A percentile compares a stretch with the other conserved stretches of the same genome.
Conservation (phyloP, 2,113 vertebrate genomes). For the Spea bombifrons region DNA sequence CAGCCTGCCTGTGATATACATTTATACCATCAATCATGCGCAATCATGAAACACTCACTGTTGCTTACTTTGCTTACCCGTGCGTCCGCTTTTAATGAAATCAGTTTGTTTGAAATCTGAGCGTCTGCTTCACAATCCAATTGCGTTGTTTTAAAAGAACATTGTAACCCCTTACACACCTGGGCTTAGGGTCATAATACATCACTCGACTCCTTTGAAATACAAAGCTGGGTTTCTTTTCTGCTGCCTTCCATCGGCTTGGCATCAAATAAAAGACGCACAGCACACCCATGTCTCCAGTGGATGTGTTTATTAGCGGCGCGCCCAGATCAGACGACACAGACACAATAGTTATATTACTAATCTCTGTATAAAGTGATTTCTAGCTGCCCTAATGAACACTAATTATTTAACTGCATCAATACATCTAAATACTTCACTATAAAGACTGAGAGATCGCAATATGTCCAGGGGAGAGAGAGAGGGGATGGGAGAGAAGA, state of each 20-base stretch:
- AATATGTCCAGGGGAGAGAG: too few species aligned
- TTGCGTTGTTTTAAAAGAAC: background rate
- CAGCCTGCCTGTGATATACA: background rate
- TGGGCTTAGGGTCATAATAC: background rate
- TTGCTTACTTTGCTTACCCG: background rate
- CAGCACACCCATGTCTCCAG: background rate
- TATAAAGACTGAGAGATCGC: too few species aligned
- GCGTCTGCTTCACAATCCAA: background rate
- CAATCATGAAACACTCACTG: background rate
- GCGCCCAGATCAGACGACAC: background rate
- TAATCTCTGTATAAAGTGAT: too few species aligned
- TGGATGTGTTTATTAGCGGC: background rate
- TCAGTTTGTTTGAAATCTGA: background rate
- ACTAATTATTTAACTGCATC: too few species aligned
- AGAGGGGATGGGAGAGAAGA: too few species aligned
- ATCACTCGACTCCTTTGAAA: background rate
- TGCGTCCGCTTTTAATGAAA: background rate
- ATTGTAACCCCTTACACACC: background rate
- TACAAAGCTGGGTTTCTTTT: background rate
- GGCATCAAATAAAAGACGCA: background rate
- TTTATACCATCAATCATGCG: constrained; percentile 11
- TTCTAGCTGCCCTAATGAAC: too few species aligned
- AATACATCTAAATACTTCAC: too few species aligned
- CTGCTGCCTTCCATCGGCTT: background rate
- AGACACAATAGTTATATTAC: background rate